Conservation (phyloP, 92 coral and sea anemone species). For the Palythoa grandiflora region DNA sequence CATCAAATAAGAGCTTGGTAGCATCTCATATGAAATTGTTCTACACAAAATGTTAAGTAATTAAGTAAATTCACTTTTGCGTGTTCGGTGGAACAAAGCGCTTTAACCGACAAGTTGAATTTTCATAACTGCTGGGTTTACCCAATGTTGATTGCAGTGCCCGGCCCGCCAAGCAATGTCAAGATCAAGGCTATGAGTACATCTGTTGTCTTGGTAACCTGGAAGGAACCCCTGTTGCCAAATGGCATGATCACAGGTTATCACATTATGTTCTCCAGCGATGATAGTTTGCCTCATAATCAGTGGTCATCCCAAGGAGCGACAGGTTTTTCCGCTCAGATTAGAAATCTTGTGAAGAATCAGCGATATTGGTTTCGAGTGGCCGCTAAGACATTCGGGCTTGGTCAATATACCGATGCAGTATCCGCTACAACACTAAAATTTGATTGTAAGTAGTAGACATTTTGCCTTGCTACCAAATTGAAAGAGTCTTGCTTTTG, state of each 20-base stretch:
- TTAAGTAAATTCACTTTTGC: too few relatives aligned
- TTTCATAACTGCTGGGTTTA: conserved; percentile 56
- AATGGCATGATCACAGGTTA: conserved; percentile 85
- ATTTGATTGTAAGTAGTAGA: conserved; percentile 86
- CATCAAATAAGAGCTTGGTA: too few relatives aligned
- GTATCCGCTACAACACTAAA: conserved; percentile 70
- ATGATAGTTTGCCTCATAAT: conserved; percentile 54
- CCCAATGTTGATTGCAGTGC: conserved; percentile 72
- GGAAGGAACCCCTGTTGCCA: conserved; percentile 80
- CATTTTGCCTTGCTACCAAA: conserved; percentile 2
- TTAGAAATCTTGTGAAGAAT: conserved; percentile 73
- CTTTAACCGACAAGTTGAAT: conserved; percentile 18
- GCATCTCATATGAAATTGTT: too few relatives aligned
- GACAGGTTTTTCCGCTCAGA: conserved; percentile 56
- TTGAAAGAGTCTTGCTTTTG: conserved; percentile 4
- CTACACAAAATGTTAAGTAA: too few relatives aligned
- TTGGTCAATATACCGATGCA: conserved; percentile 76
- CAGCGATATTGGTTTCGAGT: conserved; percentile 85
- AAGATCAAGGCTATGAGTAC: conserved; percentile 72
- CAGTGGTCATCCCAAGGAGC: conserved; percentile 71
- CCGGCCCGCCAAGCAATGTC: conserved; percentile 80
- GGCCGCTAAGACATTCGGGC: conserved; percentile 80
- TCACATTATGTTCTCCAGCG: conserved; percentile 70
- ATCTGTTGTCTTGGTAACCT: conserved; percentile 68
- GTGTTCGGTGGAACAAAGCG: not conserved